Evolutionary conservation across 2,113 vertebrate species (phyloP).

Genomic region (Phoenicopterus ruber): DNA sequence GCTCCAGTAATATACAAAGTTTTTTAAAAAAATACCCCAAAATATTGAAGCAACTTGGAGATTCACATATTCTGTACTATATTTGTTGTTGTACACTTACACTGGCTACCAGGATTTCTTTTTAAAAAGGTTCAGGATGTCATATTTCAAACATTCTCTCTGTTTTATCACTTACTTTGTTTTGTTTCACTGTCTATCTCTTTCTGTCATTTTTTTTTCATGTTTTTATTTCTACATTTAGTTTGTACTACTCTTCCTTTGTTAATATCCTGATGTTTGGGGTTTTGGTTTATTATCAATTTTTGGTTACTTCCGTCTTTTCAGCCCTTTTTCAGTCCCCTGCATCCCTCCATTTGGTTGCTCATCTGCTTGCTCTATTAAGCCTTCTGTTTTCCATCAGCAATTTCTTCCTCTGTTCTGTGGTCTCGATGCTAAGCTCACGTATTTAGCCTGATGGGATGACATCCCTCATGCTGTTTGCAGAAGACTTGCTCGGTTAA

Average conservation of each 20-base stretch:
- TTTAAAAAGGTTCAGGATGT: not conserved
- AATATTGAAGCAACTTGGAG: not conserved
- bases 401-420: not conserved
- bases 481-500: not conserved
- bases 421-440: not conserved
- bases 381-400: not conserved
- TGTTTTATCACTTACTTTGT: not conserved
- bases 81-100: not conserved
- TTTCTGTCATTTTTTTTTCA: not conserved
- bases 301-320: not conserved
- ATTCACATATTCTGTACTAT: not conserved
- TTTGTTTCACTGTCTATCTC: not conserved
- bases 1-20: not conserved
- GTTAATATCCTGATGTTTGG: not conserved
- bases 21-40: rapidly evolving
- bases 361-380: not conserved
- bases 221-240: not conserved
- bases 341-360: not conserved
- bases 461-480: not conserved
- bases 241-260: not conserved
- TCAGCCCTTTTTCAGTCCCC: not conserved
- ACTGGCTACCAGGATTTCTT: not conserved
- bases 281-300: not conserved
- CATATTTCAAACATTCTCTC: not conserved
- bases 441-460: not conserved